A percentile compares a stretch with the other conserved stretches of the same genome.
These are phyloP conservation scores for Oscheius sp. DNA, from an alignment of 2,888 invertebrate genomes.

Conservation along the genomic window DNA sequence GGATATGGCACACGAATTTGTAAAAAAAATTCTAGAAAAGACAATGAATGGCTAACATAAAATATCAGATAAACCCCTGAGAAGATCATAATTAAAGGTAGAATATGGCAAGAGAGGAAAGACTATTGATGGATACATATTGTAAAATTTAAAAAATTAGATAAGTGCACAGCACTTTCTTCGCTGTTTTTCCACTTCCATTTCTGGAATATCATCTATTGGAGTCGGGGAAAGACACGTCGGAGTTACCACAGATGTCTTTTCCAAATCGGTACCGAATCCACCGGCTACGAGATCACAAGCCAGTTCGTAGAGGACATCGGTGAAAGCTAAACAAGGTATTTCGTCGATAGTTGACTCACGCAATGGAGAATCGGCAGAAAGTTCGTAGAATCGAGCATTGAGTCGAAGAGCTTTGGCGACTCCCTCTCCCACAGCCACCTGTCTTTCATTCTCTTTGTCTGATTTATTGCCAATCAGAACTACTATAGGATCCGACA, in stretches of 20 bases:
- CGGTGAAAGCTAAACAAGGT: conserved; percentile 21
- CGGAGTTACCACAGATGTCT: neutral
- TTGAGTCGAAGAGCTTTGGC: conserved; percentile 52
- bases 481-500: conserved; percentile 45
- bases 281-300: conserved; percentile 17
- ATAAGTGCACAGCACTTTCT: conserved; percentile 18
- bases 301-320: conserved; percentile 27
- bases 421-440: conserved; percentile 56
- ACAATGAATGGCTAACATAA: neutral
- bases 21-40: neutral
- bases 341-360: too few relatives aligned
- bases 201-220: neutral
- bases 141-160: neutral
- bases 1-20: conserved; percentile 23
- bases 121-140: neutral
- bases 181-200: conserved; percentile 13
- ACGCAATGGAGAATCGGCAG: conserved; percentile 36
- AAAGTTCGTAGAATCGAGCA: conserved; percentile 58
- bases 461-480: conserved; percentile 57
- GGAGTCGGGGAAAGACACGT: conserved; percentile 18
- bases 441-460: conserved; percentile 37
- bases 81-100: neutral
- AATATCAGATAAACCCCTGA: conserved; percentile 6
- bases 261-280: conserved; percentile 1
- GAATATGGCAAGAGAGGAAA: conserved; percentile 14